phyloP scores from a whole-genome alignment of 2,888 invertebrate genomes.

The Stictocephala bisonia region DNA sequence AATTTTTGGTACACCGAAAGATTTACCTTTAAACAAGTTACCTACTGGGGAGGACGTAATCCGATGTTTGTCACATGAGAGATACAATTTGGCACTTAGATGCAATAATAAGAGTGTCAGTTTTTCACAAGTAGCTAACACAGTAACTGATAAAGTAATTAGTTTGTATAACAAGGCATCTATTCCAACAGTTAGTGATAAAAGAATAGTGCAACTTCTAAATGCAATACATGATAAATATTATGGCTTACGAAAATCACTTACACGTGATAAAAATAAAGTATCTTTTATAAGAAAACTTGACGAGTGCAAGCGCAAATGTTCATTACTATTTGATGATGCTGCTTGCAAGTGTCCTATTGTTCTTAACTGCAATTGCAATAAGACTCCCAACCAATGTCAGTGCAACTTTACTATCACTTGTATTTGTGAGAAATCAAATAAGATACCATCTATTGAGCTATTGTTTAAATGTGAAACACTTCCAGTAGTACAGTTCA shows the following conservation, averaged over 20 bases:
- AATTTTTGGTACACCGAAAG: slow-evolving; percentile 22
- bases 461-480: slow-evolving; percentile 46
- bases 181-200: slow-evolving; percentile 22
- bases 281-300: slow-evolving; percentile 7
- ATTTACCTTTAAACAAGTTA: slow-evolving; percentile 22
- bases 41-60: slow-evolving; percentile 17
- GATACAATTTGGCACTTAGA: slow-evolving; percentile 26
- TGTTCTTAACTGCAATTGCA: neutral
- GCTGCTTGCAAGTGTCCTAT: slow-evolving; percentile 33
- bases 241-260: slow-evolving; percentile 17
- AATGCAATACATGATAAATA: slow-evolving; percentile 23
- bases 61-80: slow-evolving; percentile 17
- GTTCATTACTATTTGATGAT: slow-evolving; percentile 5
- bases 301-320: slow-evolving; percentile 18
- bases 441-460: slow-evolving; percentile 4
- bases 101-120: slow-evolving; percentile 18
- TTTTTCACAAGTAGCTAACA: slow-evolving; percentile 31
- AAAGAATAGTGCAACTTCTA: slow-evolving; percentile 18
- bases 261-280: slow-evolving; percentile 10
- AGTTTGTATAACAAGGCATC: slow-evolving; percentile 27
- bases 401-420: slow-evolving; percentile 14
- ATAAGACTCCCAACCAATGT: slow-evolving; percentile 11
- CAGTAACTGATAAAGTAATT: slow-evolving; percentile 16
- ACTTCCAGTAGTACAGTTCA: slow-evolving; percentile 47
- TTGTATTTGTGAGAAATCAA: slow-evolving; percentile 13